Conservation (phyloP, 1,140 invertebrate genomes). For the Drosophila tropicalis region DNA sequence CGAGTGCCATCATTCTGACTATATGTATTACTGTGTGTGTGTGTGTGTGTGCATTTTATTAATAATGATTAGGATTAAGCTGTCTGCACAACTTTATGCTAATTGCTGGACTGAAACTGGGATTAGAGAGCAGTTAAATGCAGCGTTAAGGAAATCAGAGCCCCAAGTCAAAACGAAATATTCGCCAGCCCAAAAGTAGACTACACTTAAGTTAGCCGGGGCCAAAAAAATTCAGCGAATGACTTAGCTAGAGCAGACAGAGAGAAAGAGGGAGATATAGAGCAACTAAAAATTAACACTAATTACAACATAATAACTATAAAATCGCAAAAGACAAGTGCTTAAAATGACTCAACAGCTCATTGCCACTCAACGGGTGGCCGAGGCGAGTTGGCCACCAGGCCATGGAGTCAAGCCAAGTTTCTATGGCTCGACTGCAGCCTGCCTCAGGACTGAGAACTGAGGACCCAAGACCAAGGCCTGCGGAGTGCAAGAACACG, state of each 20-base stretch:
- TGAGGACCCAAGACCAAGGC: conserved; percentile 23
- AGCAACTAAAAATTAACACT: conserved; percentile 65
- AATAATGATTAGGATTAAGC: conserved; percentile 53
- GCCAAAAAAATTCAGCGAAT: conserved; percentile 27
- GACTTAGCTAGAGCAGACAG: neutral
- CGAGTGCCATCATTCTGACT: conserved; percentile 16
- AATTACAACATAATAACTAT: conserved; percentile 78
- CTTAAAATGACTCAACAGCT: conserved; percentile 66
- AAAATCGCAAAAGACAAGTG: conserved; percentile 70
- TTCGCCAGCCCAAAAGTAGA: conserved; percentile 31
- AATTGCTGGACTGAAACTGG: conserved; percentile 35
- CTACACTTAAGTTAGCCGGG: conserved; percentile 39
- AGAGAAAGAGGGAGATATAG: too few relatives aligned
- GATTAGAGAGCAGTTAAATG: conserved; percentile 67
- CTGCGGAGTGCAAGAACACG: conserved; percentile 18
- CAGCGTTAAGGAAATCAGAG: conserved; percentile 28
- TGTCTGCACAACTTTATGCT: conserved; percentile 53
- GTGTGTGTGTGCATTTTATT: conserved; percentile 66
- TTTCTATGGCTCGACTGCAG: conserved; percentile 17
- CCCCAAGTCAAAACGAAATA: conserved; percentile 5
- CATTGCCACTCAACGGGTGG: conserved; percentile 63
- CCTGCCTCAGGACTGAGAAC: conserved; percentile 13
- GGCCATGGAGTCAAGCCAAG: conserved; percentile 48
- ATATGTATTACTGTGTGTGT: neutral
- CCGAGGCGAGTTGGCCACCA: neutral